A percentile compares a stretch with the other conserved stretches of the same genome.
Evolutionary conservation across 2,113 vertebrate genomes (phyloP).

Genomic region (Stegastes partitus): DNA sequence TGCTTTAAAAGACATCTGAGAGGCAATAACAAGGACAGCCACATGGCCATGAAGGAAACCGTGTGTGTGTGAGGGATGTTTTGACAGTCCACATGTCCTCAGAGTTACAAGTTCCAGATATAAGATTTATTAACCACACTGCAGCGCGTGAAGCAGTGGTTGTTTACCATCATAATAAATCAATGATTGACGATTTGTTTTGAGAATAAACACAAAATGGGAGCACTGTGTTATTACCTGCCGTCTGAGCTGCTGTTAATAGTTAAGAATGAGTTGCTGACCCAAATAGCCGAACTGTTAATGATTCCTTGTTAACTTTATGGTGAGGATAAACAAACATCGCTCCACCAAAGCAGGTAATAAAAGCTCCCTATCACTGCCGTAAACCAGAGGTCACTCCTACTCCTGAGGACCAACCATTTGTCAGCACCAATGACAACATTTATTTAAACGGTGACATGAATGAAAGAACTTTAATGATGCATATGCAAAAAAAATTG

Average conservation of each 20-base stretch:
- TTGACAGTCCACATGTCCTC: not conserved
- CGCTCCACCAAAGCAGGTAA: slow-evolving; percentile 6
- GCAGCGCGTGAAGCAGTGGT: not conserved
- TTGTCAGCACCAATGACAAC: not conserved
- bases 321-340: slow-evolving; percentile 38
- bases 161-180: slow-evolving; percentile 14
- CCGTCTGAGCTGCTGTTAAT: slow-evolving; percentile 50
- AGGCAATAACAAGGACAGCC: not conserved
- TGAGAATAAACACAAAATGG: slow-evolving; percentile 10
- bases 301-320: slow-evolving; percentile 71
- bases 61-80: slow-evolving; percentile 18
- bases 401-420: not conserved
- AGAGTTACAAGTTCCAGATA: slow-evolving; percentile 40
- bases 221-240: not conserved
- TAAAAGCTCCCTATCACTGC: slow-evolving; percentile 40
- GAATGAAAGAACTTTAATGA: no score
- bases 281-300: slow-evolving; percentile 60
- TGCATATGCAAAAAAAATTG: no score
- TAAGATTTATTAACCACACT: slow-evolving; percentile 40
- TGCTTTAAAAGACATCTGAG: not conserved
- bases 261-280: slow-evolving; percentile 27
- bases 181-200: slow-evolving; percentile 62
- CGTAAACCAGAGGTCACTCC: slow-evolving; percentile 63
- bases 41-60: not conserved
- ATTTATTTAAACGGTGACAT: no score